Evolutionary conservation across 2,113 vertebrate genomes (phyloP), one percentile per base, ranked within the genome.

Genomic region (Acinonyx jubatus): DNA sequence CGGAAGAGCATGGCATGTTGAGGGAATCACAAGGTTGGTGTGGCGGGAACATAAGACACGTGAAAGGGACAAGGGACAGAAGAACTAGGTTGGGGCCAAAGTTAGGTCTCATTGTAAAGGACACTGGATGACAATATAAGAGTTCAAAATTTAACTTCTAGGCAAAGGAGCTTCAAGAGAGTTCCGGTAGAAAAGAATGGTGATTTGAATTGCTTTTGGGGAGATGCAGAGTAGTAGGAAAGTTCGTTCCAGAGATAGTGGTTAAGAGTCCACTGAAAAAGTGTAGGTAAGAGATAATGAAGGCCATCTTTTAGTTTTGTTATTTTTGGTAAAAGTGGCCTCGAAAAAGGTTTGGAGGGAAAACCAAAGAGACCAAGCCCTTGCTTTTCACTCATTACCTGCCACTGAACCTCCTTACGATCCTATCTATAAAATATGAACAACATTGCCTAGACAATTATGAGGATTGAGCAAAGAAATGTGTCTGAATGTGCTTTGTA

Each of bases 351-450:
- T 11, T 33, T 79, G 33, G 69, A 96, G 48, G 79, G 57, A 96
- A 92, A 91, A 57, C 6, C 63, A 71, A 63, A 86, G 66, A 85
- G n/a, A 83, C 12, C 25, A 3, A 91, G 29, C 27, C 10, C 50
- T 92, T 69, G 48, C 31, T 88, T 95, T 66, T 15, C 18, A 52
- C n/a, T 85, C 80, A 63, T 38, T 92, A 91, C 25, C 68, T 97
- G 38, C 93, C 88, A 94, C 41, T 87, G 87, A 94, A 92, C 38
- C n/a, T 78, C 69, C 69, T 71, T 86, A 63, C 78, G 57, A 83
- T 63, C 41, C 31, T 78, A 55, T 73, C 81, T 89, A 83, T 93
- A 91, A 96, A 95, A 91, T 95, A 79, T 63, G 65, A 96, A 91
- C 66, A 85, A 7, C 57, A 92, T 78, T 82, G 95, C 15, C 41